A percentile compares a stretch with the other conserved stretches of the same genome.
These are phyloP conservation scores for Ceramica pisi DNA, from an alignment of 2,888 invertebrate genomes.

Conservation along the genomic window DNA sequence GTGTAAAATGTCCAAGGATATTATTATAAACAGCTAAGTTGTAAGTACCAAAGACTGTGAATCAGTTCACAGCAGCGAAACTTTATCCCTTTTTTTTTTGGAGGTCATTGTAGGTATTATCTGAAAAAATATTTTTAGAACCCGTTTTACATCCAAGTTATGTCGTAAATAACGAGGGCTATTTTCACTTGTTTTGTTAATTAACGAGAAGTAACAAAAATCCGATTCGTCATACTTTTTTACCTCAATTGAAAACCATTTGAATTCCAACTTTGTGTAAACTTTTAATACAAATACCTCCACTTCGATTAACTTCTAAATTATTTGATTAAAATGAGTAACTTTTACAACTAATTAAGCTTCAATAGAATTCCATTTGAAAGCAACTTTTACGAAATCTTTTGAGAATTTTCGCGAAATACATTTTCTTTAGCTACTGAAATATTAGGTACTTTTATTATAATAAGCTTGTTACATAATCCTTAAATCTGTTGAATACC, in stretches of 20 bases:
- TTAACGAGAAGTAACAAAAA: not conserved
- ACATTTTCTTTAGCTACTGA: conserved; percentile 37
- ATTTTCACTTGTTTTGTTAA: no score
- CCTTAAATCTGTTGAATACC: conserved; percentile 52
- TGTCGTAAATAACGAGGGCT: no score
- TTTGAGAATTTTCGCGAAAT: conserved; percentile 23
- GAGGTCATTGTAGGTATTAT: no score
- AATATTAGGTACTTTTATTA: conserved; percentile 48
- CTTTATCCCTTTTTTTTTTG: no score
- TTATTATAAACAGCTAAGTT: not conserved
- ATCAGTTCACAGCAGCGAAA: no score
- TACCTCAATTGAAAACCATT: conserved; percentile 12
- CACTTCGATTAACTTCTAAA: conserved; percentile 34
- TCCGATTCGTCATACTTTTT: not conserved
- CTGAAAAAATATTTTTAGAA: no score
- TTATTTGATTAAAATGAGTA: conserved; percentile 47
- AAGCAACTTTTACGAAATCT: conserved; percentile 32
- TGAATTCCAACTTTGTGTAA: conserved; percentile 3
- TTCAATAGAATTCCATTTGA: conserved; percentile 47
- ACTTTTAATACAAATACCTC: conserved; percentile 30
- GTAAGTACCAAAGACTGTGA: no score
- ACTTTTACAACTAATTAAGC: conserved; percentile 39
- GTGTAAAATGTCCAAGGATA: no score
- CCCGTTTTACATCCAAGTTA: no score
- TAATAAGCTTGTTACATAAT: conserved; percentile 55